Evolutionary conservation across 2,888 invertebrate species (phyloP), one percentile per base, ranked within the genome.

Genomic region (Tinea pellionella): DNA sequence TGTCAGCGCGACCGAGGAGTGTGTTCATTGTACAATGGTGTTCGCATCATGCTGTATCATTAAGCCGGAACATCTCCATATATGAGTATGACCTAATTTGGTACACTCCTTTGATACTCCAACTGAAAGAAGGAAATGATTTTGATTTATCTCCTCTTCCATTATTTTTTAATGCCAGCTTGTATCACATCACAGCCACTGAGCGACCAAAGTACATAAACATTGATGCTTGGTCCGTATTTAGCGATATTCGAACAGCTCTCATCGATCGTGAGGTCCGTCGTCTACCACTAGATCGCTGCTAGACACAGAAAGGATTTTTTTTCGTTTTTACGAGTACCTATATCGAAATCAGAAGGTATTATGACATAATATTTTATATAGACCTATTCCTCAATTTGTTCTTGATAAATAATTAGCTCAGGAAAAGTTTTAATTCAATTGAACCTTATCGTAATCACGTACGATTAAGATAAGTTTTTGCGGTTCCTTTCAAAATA

Each of bases 31-130:
- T 66, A 73, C 68, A 41, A 69, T 69, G 72, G 69, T 75, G 78
- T 78, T 79, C 65, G 67, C 63, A 65, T 69, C 68, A 72, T 71
- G 74, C 70, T 68, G 78, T 69, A 78, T 83, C 82, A 81, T 84
- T 84, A 82, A 72, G 66, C 78, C 77, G 77, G 78, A 78, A 82
- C 78, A 75, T n/a, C 57, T 57, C 57, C 57, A 57, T 57, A 15
- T 57, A 57, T 57, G 57, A 32, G 15, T 53, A 67, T 77, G 78
- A 77, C 80, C 80, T 70, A 74, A 78, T 80, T 84, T 68, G 70
- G 69, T 70, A 73, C 70, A 72, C 73, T 71, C 69, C 57, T 32
- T 57, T 57, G 30, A 57, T 55, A 24, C 24, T 13, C 18, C 53
- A 53, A 24, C 12, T 18, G 32, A 57, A 57, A 57, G 32, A 72